Percentiles rank a stretch among this genome's conserved stretches.
phyloP scores from a whole-genome alignment of 2,797 vertebrate species.

The Pristis pectinata region DNA sequence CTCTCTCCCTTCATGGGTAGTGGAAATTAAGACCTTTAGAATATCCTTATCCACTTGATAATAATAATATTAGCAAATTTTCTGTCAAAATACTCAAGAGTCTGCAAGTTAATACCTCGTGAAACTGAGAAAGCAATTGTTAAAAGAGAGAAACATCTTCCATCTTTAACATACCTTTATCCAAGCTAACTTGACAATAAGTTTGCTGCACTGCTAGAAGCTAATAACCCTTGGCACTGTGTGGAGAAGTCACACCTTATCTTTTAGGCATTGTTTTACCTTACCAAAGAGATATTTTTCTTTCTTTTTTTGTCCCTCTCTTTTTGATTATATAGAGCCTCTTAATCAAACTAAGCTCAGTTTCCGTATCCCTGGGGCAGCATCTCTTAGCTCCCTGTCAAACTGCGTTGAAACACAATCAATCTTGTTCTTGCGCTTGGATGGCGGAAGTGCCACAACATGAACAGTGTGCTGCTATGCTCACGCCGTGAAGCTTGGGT shows the following conservation, averaged over 20 bases:
- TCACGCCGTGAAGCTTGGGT: slow-evolving; percentile 60
- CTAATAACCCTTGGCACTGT: slow-evolving; percentile 57
- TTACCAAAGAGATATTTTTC: slow-evolving; percentile 46
- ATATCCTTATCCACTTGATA: neutral
- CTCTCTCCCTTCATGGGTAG: neutral
- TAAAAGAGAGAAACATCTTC: slow-evolving; percentile 5
- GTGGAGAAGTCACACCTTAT: slow-evolving; percentile 54
- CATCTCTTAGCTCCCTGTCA: slow-evolving; percentile 82
- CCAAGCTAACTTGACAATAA: slow-evolving; percentile 30
- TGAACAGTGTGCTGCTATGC: slow-evolving; percentile 62
- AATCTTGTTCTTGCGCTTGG: slow-evolving; percentile 71
- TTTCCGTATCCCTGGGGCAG: slow-evolving; percentile 77
- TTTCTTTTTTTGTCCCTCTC: slow-evolving; percentile 56
- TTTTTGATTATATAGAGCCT: slow-evolving; percentile 79
- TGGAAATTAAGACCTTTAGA: neutral
- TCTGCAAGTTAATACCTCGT: neutral
- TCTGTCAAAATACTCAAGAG: neutral
- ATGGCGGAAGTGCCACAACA: slow-evolving; percentile 60
- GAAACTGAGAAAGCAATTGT: neutral
- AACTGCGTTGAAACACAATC: slow-evolving; percentile 85
- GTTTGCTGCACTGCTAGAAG: slow-evolving; percentile 47
- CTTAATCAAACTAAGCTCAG: slow-evolving; percentile 85
- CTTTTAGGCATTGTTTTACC: slow-evolving; percentile 49
- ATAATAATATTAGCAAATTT: neutral
- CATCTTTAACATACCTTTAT: neutral